A percentile compares a stretch with the other conserved stretches of the same genome.
Conservation (phyloP, 2,797 vertebrate genomes). For the Myotis daubentonii region DNA sequence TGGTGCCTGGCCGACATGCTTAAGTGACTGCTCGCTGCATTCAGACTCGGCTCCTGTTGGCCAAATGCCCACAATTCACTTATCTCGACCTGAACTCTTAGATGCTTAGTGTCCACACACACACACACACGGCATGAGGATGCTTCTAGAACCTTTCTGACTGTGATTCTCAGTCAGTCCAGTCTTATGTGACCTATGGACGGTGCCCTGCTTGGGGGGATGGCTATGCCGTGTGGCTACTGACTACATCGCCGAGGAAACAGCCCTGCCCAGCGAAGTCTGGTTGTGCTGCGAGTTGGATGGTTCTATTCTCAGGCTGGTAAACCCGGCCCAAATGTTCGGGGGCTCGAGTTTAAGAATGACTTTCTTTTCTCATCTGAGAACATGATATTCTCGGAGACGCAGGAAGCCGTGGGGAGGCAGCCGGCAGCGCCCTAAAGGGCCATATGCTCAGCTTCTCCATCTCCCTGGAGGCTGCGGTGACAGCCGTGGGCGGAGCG, state of each 20-base stretch:
- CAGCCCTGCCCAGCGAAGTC: not conserved
- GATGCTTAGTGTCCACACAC: not conserved
- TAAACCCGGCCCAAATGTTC: not conserved
- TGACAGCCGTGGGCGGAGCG: constrained; percentile 58
- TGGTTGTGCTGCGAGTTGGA: not conserved
- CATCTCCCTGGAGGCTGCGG: constrained; percentile 34
- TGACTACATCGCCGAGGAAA: not conserved
- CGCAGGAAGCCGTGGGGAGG: constrained; percentile 55
- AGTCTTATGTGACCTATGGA: not conserved
- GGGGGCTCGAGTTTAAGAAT: not conserved
- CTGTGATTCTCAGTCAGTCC: not conserved
- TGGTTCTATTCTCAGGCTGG: not conserved
- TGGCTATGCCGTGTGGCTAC: not conserved
- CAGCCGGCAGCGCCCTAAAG: constrained; percentile 65
- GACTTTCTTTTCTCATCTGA: not conserved
- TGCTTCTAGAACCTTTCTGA: not conserved
- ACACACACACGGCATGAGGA: not conserved
- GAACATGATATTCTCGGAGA: constrained; percentile 48
- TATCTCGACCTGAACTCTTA: not conserved
- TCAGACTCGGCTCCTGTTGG: not conserved
- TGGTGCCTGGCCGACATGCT: too few species aligned
- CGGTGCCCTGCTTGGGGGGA: not conserved
- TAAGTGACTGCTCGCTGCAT: not conserved
- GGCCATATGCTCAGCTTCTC: constrained; percentile 70
- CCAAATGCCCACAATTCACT: not conserved